phyloP scores from a whole-genome alignment of 2,113 vertebrate genomes.

The Canis aureus region DNA sequence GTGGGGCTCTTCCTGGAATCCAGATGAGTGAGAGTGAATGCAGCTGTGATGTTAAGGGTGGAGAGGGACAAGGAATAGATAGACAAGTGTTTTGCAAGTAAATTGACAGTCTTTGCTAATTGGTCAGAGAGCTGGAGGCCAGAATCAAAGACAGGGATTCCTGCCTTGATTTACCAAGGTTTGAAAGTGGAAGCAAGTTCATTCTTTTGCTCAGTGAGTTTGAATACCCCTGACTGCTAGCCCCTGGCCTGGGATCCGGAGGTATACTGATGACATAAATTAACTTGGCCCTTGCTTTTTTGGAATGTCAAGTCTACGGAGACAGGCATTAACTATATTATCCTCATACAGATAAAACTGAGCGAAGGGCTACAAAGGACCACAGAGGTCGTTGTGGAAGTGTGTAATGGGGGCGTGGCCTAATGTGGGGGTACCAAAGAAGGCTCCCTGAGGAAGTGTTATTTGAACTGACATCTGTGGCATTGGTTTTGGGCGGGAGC shows the following conservation, averaged over 20 bases:
- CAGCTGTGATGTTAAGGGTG: neutral
- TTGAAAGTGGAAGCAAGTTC: neutral
- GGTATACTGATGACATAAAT: too few relatives aligned
- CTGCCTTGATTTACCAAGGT: too few relatives aligned
- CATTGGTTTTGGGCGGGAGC: neutral
- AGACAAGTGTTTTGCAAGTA: neutral
- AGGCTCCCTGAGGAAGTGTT: neutral
- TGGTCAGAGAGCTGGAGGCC: neutral
- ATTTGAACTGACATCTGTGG: neutral
- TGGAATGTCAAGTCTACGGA: neutral
- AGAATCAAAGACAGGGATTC: fast-evolving
- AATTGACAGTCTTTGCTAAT: fast-evolving
- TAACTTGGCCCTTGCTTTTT: neutral
- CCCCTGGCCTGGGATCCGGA: neutral
- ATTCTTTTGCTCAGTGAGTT: neutral
- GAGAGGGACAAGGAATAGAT: fast-evolving
- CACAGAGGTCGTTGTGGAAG: fast-evolving
- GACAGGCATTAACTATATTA: neutral
- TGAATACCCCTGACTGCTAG: neutral
- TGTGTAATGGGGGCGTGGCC: neutral
- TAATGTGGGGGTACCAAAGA: neutral
- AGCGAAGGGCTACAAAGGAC: neutral
- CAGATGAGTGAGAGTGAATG: neutral
- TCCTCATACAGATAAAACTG: neutral
- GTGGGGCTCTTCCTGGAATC: neutral